Evolutionary conservation across 2,797 vertebrate species (phyloP), one percentile per base, ranked within the genome.

Genomic region (Leptodactylus fallax): DNA sequence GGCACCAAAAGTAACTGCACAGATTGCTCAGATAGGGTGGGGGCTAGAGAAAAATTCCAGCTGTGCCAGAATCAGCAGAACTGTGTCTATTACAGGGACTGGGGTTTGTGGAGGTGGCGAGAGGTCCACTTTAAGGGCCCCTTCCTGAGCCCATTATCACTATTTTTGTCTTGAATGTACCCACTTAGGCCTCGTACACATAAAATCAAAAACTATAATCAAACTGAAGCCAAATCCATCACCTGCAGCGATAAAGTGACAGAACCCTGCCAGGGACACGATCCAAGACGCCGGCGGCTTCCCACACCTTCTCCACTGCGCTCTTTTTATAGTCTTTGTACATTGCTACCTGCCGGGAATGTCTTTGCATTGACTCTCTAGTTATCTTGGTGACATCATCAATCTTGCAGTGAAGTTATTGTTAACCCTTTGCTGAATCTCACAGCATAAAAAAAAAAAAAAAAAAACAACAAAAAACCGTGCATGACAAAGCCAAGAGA

Each of bases 401-500:
- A 3, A 63, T 77, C 80, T 81, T 49, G 47, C 87, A 67, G 69
- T 81, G 56, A 76, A 47, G 2, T 21, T 76, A 49, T 81, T 23
- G 82, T 51, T n/a, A 58, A 11, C 49, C 16, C 49, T 45, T 36
- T 53, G 86, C 55, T 27, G 67, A 74, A 72, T 63, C 67, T 45
- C 71, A 63, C 55, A 81, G 61, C 79, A 0, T 63, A 63, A 63
- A 55, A 55, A 55, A 1, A 53, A 55, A 55, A 55, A 55, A 55
- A 55, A n/a, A n/a, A n/a, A 11, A 14, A 53, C 0, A 36, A 53
- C 6, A 55, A 47, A 58, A 47, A 82, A 67, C 19, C 10, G 51
- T 84, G 87, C 83, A 88, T 88, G 87, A 88, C 17, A 61, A n/a
- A 80, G n/a, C 51, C n/a, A 69, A 83, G 53, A 82, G 51, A 45